phyloP scores from a whole-genome alignment of 2,888 invertebrate species.

The Timema podura region DNA sequence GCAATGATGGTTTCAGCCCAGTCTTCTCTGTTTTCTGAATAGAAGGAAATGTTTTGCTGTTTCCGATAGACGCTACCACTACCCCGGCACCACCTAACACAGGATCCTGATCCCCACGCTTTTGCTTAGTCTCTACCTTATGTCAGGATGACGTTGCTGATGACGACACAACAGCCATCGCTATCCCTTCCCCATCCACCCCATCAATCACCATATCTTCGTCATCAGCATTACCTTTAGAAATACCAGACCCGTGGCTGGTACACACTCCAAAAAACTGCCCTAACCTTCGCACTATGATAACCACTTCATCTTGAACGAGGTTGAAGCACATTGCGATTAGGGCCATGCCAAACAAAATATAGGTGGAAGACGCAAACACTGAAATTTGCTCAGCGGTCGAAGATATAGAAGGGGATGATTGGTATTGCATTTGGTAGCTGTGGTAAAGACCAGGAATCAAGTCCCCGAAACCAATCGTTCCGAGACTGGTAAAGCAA shows the following conservation, averaged over 20 bases:
- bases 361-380: constrained; percentile 75
- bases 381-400: constrained; percentile 59
- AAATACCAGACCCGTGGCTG: constrained; percentile 23
- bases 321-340: constrained; percentile 85
- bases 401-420: constrained; percentile 31
- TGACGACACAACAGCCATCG: constrained; percentile 47
- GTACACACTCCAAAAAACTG: constrained; percentile 25
- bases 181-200: constrained; percentile 48
- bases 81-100: constrained; percentile 6
- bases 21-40: constrained; percentile 34
- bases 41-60: constrained; percentile 44
- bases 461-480: constrained; percentile 79
- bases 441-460: constrained; percentile 57
- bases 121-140: constrained; percentile 13
- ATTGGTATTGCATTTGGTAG: constrained; percentile 27
- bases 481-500: constrained; percentile 59
- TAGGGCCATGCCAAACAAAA: constrained; percentile 77
- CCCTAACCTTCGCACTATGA: constrained; percentile 50
- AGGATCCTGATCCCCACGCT: constrained; percentile 5
- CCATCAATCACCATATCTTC: constrained; percentile 34
- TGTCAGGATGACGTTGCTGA: constrained; percentile 37
- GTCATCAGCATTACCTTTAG: constrained; percentile 24
- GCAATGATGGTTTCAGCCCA: constrained; percentile 28
- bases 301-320: constrained; percentile 71
- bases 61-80: constrained; percentile 38